Base-by-base conservation (phyloP, 2,888 invertebrate species). In the Pseudococcus longispinus region DNA sequence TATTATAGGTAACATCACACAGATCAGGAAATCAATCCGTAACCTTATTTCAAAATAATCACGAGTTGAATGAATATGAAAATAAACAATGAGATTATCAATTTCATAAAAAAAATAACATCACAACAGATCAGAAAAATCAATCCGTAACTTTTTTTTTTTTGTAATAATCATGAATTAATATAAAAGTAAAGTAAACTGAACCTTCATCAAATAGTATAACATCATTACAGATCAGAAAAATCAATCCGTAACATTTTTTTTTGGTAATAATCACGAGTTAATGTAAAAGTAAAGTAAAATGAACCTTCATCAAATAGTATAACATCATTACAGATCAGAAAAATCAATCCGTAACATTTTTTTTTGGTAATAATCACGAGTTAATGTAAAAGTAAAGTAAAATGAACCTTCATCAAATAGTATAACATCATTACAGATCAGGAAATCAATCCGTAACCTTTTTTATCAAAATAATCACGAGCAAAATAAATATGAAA, bases 191-290 rank as follows among this genome's bases (percentile, higher is more conserved):
- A 74, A 74, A 77, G n/a, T n/a, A n/a, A n/a, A n/a, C n/a, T n/a
- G n/a, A n/a, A n/a, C n/a, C n/a, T n/a, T n/a, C n/a, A n/a, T n/a
- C n/a, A n/a, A n/a, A n/a, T n/a, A n/a, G n/a, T n/a, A 26, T 23
- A 82, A 20, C 82, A 82, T 82, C 82, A 82, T 26, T 11, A 20
- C 1, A 6, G 26, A 23, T 55, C 55, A 82, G 65, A 11, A 55
- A 82, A 87, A 87, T 82, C 87, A 46, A 87, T 87, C 87, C 87
- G 87, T 86, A 86, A 85, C 44, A n/a, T 85, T 85, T 70, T 74
- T n/a, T n/a, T n/a, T n/a, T n/a, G n/a, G n/a, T n/a, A 23, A 74
- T 37, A 85, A 85, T 85, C 85, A 85, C 74, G 1, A 37, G 8
- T 8, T 8, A 37, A 37, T 37, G 4, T 37, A 6, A 37, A 8